Base-by-base conservation (phyloP, 2,888 invertebrate genomes). In the Caenorhabditis drosophilae region DNA sequence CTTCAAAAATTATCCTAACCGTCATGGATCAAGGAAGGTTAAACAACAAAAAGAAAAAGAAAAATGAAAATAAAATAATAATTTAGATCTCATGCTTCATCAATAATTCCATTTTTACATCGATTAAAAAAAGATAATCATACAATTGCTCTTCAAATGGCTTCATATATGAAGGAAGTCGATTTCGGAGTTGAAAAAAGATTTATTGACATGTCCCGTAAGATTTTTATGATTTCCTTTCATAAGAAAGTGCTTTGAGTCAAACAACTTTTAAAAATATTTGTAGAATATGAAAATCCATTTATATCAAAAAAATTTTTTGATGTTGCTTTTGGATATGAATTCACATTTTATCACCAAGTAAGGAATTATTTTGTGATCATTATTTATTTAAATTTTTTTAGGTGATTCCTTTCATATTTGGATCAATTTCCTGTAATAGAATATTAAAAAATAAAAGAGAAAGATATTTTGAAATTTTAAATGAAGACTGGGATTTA, bases 11-110 rank as follows among this genome's bases (percentile, higher is more conserved):
- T 0, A 35, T 64, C 3, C 26, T 64, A n/a, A 59, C 64, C 0
- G 59, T 64, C 1, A 64, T 64, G 64, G 59, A 64, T 48, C 64
- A 64, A 26, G 64, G 64, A 48, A 55, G 59, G 64, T 64, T 26
- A 25, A 22, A 18, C 15, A 20, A 22, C 6, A n/a, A 18, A 23
- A 1, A 2, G 3, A 25, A n/a, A 25, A 15, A 9, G 31, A 6
- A 6, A 6, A 31, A n/a, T n/a, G 25, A 25, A 15, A 11, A 16
- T 7, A 35, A 20, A n/a, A 11, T 22, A 23, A 25, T 15, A 20
- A 9, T 58, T 27, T 38, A 64, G 64, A 45, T 59, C 59, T 9
- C 64, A 64, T n/a, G 64, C 64, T 23, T 45, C 50, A 9, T 64
- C 64, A 12, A 59, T 64, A 22, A 50, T 57, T n/a, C 64, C 64